These are phyloP conservation scores for Syngnathus scovelli DNA, from an alignment of 2,113 vertebrate species.

Conservation along the genomic window DNA sequence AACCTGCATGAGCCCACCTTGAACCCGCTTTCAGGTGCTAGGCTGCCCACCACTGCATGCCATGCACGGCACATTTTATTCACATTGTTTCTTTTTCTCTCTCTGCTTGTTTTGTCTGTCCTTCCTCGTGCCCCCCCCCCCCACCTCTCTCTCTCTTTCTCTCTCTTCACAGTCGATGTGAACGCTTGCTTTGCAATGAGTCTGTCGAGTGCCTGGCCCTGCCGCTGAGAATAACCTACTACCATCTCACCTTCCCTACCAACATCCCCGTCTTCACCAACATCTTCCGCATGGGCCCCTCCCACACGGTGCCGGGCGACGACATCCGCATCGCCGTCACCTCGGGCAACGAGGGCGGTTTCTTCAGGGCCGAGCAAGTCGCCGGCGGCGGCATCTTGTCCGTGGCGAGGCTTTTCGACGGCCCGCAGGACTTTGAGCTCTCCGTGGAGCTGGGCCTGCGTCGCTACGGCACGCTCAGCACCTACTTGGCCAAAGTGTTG, in stretches of 20 bases:
- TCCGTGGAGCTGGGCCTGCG: conserved; percentile 84
- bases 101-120: conserved; percentile 51
- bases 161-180: conserved; percentile 90
- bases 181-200: conserved; percentile 97
- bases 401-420: conserved; percentile 76
- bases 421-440: conserved; percentile 86
- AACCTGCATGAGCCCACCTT: conserved; percentile 51
- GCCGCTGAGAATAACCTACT: conserved; percentile 97
- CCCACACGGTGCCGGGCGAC: conserved; percentile 79
- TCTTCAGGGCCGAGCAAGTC: conserved; percentile 80
- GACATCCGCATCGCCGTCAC: conserved; percentile 86
- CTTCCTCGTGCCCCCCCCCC: neutral
- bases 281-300: conserved; percentile 97
- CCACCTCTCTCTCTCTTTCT: conserved; percentile 50
- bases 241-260: conserved; percentile 96
- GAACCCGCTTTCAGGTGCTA: conserved; percentile 29
- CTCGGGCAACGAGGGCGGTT: conserved; percentile 83
- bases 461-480: conserved; percentile 78
- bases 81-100: conserved; percentile 48
- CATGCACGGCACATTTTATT: conserved; percentile 61
- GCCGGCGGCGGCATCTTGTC: conserved; percentile 81
- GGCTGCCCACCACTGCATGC: conserved; percentile 62
- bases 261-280: conserved; percentile 88
- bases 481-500: conserved; percentile 84
- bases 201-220: conserved; percentile 89